Base-by-base conservation (phyloP, 2,113 vertebrate species). In the Harpagus bidentatus region DNA sequence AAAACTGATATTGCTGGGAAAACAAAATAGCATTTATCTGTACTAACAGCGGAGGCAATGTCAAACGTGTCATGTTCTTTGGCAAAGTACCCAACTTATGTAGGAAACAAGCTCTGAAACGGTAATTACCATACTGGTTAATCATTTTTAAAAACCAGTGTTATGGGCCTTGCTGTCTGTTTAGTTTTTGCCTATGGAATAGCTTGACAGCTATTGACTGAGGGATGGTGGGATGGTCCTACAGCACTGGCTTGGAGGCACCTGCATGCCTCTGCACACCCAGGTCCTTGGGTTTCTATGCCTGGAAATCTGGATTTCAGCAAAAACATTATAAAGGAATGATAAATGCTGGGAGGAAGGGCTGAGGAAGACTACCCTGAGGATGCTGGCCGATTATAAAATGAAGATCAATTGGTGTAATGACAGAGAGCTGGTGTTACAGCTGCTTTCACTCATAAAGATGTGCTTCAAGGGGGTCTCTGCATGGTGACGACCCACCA, bases 11-110 rank as follows among this genome's bases (percentile, higher is more conserved):
- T 56, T 43, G 58, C 90, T 86, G 50, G 65, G 78, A 82, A 97
- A 94, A 96, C 93, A 96, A 80, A 91, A 74, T 3, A 84, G 78
- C 70, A 34, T 94, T 96, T 96, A 95, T 86, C 91, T 90, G 77
- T 40, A 52, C 93, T 31, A 90, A 59, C 87, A 88, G 85, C 1
- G 0, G 66, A 94, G 88, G 81, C 91, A 93, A 95, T 73, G 88
- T 95, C 93, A 95, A 96, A 93, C 1, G 16, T 74, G 81, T 95
- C 82, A 62, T 20, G 63, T 82, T 97, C 95, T 70, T 85, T 97
- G 96, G 95, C 95, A 96, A 70, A 80, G 87, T 21, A 94, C 82
- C 70, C 83, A 70, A 36, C 72, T 82, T 79, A 88, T 8, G 36
- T 80, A 95, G 77, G 88, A 92, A 96, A 92, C 5, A 3, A 79